Percentiles rank a stretch among this genome's conserved stretches.
These are phyloP conservation scores for Dipodomys spectabilis DNA, from an alignment of 2,113 vertebrate genomes.

Conservation along the genomic window DNA sequence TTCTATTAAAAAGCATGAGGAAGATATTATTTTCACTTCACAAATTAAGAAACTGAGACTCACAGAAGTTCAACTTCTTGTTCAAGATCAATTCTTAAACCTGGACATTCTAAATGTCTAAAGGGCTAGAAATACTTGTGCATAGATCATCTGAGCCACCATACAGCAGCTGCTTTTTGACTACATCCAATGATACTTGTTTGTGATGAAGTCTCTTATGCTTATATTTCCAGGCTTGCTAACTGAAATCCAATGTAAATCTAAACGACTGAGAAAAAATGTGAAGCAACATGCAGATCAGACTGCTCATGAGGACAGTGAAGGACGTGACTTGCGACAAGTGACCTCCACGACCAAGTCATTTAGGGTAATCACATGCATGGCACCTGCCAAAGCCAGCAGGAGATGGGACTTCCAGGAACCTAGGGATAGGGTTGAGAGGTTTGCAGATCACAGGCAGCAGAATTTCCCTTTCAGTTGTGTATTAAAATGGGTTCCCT, in stretches of 20 bases:
- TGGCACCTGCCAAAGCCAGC: background rate
- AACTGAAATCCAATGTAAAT: slow-evolving; percentile 99
- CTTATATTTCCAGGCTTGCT: slow-evolving; percentile 90
- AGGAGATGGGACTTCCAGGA: background rate
- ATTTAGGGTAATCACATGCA: slow-evolving; percentile 89
- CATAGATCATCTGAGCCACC: background rate
- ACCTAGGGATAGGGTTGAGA: background rate
- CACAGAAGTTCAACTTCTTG: background rate
- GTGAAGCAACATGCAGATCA: slow-evolving; percentile 89
- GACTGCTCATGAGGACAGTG: slow-evolving; percentile 86
- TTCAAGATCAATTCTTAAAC: background rate
- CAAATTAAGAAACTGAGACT: slow-evolving; percentile 31
- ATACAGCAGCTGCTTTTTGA: background rate
- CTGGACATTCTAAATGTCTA: background rate
- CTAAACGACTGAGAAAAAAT: slow-evolving; percentile 96
- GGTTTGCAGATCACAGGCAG: background rate
- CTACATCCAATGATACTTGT: background rate
- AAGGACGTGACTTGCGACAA: slow-evolving; percentile 91
- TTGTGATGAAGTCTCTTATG: background rate
- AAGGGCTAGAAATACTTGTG: background rate
- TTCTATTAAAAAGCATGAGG: background rate
- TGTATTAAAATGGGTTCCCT: background rate
- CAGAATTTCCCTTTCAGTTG: background rate
- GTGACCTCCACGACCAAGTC: slow-evolving; percentile 95
- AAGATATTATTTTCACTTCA: background rate